Base-by-base conservation (phyloP, 2,888 invertebrate genomes). In the Pollenia amentaria region DNA sequence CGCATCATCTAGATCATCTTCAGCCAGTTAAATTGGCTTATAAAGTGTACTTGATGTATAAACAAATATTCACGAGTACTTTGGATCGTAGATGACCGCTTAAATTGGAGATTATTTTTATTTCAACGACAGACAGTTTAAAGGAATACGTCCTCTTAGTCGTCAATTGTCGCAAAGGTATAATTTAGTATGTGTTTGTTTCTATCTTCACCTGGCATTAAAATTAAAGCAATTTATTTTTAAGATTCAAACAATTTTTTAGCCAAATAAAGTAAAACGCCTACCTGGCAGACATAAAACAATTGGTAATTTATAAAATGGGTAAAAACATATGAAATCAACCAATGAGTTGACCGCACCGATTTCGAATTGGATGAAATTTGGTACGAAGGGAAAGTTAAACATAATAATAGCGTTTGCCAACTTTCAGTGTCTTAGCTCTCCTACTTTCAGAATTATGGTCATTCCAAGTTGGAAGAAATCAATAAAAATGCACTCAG, bases 1-100 rank as follows among this genome's bases (percentile, higher is more conserved):
- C 40, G 12, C 21, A 46, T 55, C 70, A 75, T 73, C 69, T 64
- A 51, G 82, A 86, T 86, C 85, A 70, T 75, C 70, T 44, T 44
- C 51, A 46, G 55, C 57, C 82, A 79, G 70, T 79, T 79, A 86
- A 76, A 82, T 82, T 82, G 81, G 46, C 48, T 69, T 62, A 75
- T 16, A 81, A 69, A 78, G 46, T 57, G 42, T 55, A 53, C 14
- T 44, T 64, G 64, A 44, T 21, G 42, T 44, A 55, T 21, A 38
- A n/a, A n/a, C 38, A 12, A 46, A 57, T 40, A 46, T n/a, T 18
- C 10, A 14, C 40, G 40, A 11, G 3, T 29, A 55, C 3, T 14
- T 42, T 29, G 29, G 14, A 4, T n/a, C 16, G 46, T 18, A 46
- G 40, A 44, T 55, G 11, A n/a, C 40, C 21, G 21, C 16, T 6